phyloP scores from a whole-genome alignment of 1,140 invertebrate genomes.

The Ridgeia piscesae region DNA sequence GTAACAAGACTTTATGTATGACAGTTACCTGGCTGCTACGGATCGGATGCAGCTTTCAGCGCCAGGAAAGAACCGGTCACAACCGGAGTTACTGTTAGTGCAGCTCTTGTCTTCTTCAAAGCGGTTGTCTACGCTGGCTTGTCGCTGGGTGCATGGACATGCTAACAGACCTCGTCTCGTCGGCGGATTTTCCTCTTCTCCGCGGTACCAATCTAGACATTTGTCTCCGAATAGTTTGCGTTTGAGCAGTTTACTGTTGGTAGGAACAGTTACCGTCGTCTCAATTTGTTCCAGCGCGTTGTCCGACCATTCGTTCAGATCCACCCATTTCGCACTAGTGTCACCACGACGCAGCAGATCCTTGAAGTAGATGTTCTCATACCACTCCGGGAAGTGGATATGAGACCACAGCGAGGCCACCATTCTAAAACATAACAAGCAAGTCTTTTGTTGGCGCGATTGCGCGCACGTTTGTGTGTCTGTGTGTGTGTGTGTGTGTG shows the following conservation, averaged over 20 bases:
- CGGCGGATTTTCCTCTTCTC: background rate
- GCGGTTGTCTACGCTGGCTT: background rate
- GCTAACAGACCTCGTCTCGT: background rate
- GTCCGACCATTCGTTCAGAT: background rate
- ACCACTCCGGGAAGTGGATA: background rate
- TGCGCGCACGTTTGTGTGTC: background rate
- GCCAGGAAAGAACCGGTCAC: background rate
- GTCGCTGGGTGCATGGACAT: background rate
- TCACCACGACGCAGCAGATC: background rate
- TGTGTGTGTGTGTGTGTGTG: background rate
- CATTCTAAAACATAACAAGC: background rate
- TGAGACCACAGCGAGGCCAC: background rate
- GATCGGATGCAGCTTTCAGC: background rate
- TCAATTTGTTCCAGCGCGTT: background rate
- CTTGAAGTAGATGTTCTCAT: background rate
- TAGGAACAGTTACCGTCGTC: background rate
- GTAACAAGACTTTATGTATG: background rate
- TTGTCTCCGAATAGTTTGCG: background rate
- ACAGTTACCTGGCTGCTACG: background rate
- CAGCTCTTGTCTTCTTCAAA: background rate
- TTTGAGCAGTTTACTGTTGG: background rate
- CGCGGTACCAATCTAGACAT: background rate
- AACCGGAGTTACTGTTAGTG: background rate
- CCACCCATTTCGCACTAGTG: background rate
- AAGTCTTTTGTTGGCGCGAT: background rate